Evolutionary conservation across 2,113 vertebrate species (phyloP).

Genomic region (Otus sunia): DNA sequence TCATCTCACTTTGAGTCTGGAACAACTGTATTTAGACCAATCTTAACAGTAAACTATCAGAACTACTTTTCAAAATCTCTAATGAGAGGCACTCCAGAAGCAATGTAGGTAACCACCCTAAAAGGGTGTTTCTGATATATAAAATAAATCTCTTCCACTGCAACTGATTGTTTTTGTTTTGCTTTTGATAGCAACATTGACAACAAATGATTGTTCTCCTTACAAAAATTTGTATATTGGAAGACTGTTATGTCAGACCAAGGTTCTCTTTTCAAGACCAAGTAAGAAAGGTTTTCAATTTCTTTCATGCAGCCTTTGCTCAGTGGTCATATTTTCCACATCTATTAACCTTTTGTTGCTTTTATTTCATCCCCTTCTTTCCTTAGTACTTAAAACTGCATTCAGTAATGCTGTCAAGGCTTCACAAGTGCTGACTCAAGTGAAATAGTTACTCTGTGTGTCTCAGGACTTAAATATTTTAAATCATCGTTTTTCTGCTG

Average conservation of each 20-base stretch:
- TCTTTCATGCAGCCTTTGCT: background rate
- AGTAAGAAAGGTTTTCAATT: background rate
- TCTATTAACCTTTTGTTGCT: background rate
- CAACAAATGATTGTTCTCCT: background rate
- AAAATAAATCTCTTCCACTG: background rate
- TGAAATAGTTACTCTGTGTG: background rate
- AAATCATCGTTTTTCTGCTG: background rate
- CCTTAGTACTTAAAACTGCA: background rate
- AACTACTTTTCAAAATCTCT: background rate
- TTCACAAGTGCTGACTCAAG: conserved; percentile 2
- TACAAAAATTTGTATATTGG: background rate
- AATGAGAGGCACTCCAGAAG: background rate
- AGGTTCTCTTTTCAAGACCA: background rate
- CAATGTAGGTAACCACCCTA: background rate
- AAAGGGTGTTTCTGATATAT: background rate
- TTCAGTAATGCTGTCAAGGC: background rate
- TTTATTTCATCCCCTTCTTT: background rate
- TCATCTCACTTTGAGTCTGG: background rate
- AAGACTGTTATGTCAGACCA: background rate
- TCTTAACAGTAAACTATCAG: background rate
- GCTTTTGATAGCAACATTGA: background rate
- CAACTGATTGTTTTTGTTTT: background rate
- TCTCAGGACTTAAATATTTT: background rate
- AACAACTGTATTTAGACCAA: background rate
- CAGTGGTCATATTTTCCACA: background rate